These are phyloP conservation scores for Anthrax anthrax DNA, from an alignment of 2,888 invertebrate genomes.

Conservation along the genomic window DNA sequence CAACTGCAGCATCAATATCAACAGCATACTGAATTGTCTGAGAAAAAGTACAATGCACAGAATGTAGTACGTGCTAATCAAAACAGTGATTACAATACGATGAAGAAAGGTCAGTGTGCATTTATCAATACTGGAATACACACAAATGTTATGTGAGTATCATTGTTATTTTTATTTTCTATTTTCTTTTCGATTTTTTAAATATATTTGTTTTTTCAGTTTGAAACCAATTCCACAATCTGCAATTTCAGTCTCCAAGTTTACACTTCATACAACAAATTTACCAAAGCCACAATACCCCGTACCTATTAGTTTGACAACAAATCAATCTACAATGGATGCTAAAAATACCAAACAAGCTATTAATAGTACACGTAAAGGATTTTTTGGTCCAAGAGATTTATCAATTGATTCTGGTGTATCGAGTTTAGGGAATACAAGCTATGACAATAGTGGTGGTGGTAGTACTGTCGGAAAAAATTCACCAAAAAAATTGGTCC, in stretches of 20 bases:
- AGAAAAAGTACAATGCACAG: too few species aligned
- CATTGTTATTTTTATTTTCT: slow-evolving; percentile 1
- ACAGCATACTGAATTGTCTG: slow-evolving; percentile 8
- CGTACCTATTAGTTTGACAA: slow-evolving; percentile 32
- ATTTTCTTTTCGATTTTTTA: neutral
- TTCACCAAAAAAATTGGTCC: slow-evolving; percentile 26
- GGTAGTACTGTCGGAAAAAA: slow-evolving; percentile 13
- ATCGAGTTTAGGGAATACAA: slow-evolving; percentile 29
- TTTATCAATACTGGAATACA: slow-evolving; percentile 30
- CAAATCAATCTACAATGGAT: slow-evolving; percentile 42
- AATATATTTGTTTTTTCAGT: slow-evolving; percentile 15
- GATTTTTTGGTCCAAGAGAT: slow-evolving; percentile 32
- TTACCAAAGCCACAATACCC: slow-evolving; percentile 62
- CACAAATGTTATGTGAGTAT: slow-evolving; percentile 30
- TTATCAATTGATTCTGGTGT: slow-evolving; percentile 34
- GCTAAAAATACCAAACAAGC: slow-evolving; percentile 57
- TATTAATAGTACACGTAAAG: slow-evolving; percentile 50
- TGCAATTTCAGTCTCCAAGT: slow-evolving; percentile 40
- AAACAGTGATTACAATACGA: slow-evolving; percentile 14
- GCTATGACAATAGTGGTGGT: slow-evolving; percentile 15
- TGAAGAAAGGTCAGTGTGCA: slow-evolving; percentile 22
- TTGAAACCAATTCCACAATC: slow-evolving; percentile 31
- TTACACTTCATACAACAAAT: slow-evolving; percentile 53
- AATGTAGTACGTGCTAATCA: slow-evolving; percentile 13
- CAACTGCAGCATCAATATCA: slow-evolving; percentile 8